Evolutionary conservation across 1,140 invertebrate species (phyloP), one percentile per base, ranked within the genome.

Genomic region (Penaeus japonicus): DNA sequence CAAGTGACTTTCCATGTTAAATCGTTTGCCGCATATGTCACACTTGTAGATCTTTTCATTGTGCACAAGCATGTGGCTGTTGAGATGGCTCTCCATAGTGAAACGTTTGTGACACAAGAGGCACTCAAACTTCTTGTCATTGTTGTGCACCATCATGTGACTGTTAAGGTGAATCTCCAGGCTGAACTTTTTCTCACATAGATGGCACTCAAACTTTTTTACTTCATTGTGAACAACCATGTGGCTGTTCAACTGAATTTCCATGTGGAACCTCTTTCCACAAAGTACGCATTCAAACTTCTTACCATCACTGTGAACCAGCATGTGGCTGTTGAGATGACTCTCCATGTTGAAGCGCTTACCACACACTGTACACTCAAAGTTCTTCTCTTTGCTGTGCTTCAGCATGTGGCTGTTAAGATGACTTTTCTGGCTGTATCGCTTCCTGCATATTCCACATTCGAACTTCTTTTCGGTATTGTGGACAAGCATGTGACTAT

Each of bases 381-480:
- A 73, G 35, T 73, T 73, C 70, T 32, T 73, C 35, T 73, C 70
- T 47, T 47, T 47, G 35, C 27, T 73, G 35, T 73, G 70, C 27
- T 30, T 32, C 27, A 73, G 27, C 35, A 73, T 30, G 35, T 73
- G 70, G 20, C 27, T 30, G 70, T 73, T 73, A 27, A 73, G 24
- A 24, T 73, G 27, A 73, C 27, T 73, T 32, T 73, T 73, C 18
- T 27, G 27, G 70, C 27, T 73, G n/a, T 30, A 73, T n/a, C 35
- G 27, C 70, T 73, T 73, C n/a, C 35, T 32, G 35, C 70, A 73
- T n/a, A 73, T 32, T 30, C 35, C 17, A 32, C 70, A 73, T 24
- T 73, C 27, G 30, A 73, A 73, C 70, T 32, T 73, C 35, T 73
- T 73, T 32, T 73, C 93, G 0, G 93, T 32, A 24, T 27, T 27